Base-by-base conservation (phyloP, 2,113 vertebrate species). In the Passer domesticus region DNA sequence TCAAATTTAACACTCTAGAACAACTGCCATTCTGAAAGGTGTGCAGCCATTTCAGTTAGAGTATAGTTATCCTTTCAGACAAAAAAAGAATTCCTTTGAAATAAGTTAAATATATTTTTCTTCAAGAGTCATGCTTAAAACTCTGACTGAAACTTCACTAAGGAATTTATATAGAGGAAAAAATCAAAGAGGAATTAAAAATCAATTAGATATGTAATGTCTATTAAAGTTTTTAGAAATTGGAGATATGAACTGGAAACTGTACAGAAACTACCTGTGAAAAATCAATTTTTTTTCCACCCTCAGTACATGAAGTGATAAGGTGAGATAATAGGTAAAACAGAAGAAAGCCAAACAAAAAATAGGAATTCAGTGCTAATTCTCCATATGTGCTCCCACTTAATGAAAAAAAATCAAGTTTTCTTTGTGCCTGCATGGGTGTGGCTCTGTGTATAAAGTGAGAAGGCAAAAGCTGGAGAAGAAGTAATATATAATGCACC, bases 301-400 rank as follows among this genome's bases (percentile, higher is more conserved):
- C 2, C 15, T 60, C 11, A 52, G 6, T n/a, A 35, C 11, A 22
- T 30, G 11, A 60, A 87, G 7, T 35, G 6, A 59, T 59, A 59
- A 70, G 11, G 3, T 31, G 37, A 63, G 43, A 55, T 37, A 64
- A 41, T 41, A 41, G 39, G 3, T 31, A 39, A 78, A 90, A 7
- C 3, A 69, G 13, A 85, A 24, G 5, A 55, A 59, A 55, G 1
- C 24, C 43, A n/a, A 58, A 49, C 3, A 68, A 84, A 87, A 62
- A 3, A 5, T 31, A 49, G 3, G 15, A 66, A 37, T 47, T 31
- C 14, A 75, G 39, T 39, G 12, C 2, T 79, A 50, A 59, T 59
- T 76, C 24, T 79, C 49, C 3, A 2, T 8, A n/a, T 7, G 2
- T 33, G 1, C 2, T 80, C 6, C 8, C 13, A 76, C 3, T 47